Evolutionary conservation across 2,797 vertebrate genomes (phyloP).

Genomic region (Malacoctenus gilli): DNA sequence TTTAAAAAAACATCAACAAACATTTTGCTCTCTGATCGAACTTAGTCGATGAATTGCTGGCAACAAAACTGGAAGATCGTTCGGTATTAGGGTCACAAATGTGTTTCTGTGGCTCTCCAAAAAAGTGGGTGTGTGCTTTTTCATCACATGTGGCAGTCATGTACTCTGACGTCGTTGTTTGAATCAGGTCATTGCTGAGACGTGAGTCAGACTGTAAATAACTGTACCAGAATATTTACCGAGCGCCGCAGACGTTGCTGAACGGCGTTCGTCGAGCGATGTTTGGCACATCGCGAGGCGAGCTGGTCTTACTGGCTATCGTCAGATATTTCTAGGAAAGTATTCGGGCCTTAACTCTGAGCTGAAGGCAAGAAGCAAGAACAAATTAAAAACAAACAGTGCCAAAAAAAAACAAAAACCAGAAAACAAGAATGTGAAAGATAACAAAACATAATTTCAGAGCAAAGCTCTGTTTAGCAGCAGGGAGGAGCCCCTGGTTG

Average conservation of each 20-base stretch:
- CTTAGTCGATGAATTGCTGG: too few relatives aligned
- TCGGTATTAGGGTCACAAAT: too few relatives aligned
- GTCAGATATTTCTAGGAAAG: slow-evolving; percentile 15
- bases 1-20: too few relatives aligned
- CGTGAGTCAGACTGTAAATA: too few relatives aligned
- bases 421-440: slow-evolving; percentile 50
- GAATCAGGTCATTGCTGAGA: too few relatives aligned
- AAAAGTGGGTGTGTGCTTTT: too few relatives aligned
- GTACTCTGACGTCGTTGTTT: too few relatives aligned
- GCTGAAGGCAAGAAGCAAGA: slow-evolving; percentile 19
- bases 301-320: background rate
- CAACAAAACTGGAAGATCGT: too few relatives aligned
- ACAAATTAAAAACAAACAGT: slow-evolving; percentile 58
- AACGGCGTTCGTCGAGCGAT: slow-evolving; percentile 1
- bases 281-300: background rate
- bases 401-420: too few relatives aligned
- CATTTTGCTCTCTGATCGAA: too few relatives aligned
- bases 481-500: slow-evolving; percentile 38
- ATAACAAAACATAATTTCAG: slow-evolving; percentile 50
- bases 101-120: too few relatives aligned
- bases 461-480: slow-evolving; percentile 51
- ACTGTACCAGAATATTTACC: background rate
- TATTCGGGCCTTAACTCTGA: slow-evolving; percentile 33
- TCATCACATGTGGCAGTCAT: too few relatives aligned
- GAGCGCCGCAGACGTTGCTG: background rate